Percentiles rank a stretch among this genome's conserved stretches.
phyloP scores from a whole-genome alignment of 2,888 invertebrate genomes.

The Zelleria hepariella region DNA sequence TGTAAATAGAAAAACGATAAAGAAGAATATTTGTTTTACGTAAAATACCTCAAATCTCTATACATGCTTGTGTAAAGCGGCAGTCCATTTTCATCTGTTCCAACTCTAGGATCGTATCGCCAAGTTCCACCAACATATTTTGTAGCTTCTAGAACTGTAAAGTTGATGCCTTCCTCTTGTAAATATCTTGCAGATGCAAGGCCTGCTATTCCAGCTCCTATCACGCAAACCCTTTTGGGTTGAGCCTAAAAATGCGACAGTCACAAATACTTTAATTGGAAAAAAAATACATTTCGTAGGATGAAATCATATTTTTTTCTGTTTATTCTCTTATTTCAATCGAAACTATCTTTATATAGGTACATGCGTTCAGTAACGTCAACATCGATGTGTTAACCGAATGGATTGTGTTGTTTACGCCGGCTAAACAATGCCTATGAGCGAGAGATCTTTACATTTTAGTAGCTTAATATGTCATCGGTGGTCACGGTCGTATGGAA shows the following conservation, averaged over 20 bases:
- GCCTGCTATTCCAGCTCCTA: slow-evolving; percentile 58
- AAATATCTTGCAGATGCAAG: slow-evolving; percentile 48
- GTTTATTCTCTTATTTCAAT: neutral
- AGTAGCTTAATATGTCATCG: too few relatives aligned
- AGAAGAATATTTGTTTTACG: too few relatives aligned
- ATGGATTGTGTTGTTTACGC: neutral
- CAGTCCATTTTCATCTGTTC: slow-evolving; percentile 67
- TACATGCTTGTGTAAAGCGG: slow-evolving; percentile 80
- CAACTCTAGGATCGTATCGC: slow-evolving; percentile 60
- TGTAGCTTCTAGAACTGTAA: slow-evolving; percentile 54
- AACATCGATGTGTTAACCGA: neutral
- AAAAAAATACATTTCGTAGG: too few relatives aligned
- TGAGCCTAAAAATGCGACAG: neutral
- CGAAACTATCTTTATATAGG: neutral
- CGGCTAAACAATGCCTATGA: too few relatives aligned
- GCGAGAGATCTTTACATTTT: too few relatives aligned
- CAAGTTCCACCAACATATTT: slow-evolving; percentile 56
- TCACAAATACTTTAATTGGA: too few relatives aligned
- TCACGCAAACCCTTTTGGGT: slow-evolving; percentile 20
- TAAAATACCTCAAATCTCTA: slow-evolving; percentile 74
- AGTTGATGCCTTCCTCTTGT: slow-evolving; percentile 45
- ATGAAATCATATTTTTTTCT: neutral
- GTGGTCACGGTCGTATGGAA: too few relatives aligned
- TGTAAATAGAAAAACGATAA: too few relatives aligned
- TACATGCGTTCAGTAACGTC: neutral